These are phyloP conservation scores for Anarrhichthys ocellatus DNA, from an alignment of 2,113 vertebrate species.

Conservation along the genomic window DNA sequence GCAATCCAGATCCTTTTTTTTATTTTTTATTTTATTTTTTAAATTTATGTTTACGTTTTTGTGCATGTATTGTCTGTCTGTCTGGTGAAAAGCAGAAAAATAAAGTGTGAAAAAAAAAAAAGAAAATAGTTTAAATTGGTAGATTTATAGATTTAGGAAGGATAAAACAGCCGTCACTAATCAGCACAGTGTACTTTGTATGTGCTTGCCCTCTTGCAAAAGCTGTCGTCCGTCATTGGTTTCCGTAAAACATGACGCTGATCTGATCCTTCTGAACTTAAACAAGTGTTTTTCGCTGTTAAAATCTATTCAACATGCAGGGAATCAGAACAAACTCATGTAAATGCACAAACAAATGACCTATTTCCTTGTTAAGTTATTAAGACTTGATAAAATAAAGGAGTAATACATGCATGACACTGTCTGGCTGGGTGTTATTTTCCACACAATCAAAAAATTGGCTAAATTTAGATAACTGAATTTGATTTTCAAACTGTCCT, in stretches of 20 bases:
- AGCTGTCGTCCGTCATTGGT: neutral
- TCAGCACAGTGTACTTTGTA: neutral
- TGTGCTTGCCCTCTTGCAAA: neutral
- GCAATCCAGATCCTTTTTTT: no score
- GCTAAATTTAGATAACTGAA: constrained; percentile 15
- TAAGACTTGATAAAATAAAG: neutral
- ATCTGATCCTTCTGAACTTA: neutral
- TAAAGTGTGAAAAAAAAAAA: no score
- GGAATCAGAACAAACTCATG: neutral
- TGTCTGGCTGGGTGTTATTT: neutral
- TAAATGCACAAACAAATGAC: neutral
- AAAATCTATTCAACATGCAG: neutral
- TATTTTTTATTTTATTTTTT: no score
- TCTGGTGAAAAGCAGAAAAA: no score
- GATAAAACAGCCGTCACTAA: neutral
- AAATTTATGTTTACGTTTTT: no score
- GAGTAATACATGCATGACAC: neutral
- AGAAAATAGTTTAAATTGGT: neutral
- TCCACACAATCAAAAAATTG: neutral
- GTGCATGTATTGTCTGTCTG: no score
- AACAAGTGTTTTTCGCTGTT: neutral
- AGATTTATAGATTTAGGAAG: neutral
- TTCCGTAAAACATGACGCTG: neutral
- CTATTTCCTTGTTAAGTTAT: neutral
- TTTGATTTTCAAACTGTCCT: constrained; percentile 28